Conservation (phyloP, 2,888 invertebrate genomes). For the Erebia epiphron region DNA sequence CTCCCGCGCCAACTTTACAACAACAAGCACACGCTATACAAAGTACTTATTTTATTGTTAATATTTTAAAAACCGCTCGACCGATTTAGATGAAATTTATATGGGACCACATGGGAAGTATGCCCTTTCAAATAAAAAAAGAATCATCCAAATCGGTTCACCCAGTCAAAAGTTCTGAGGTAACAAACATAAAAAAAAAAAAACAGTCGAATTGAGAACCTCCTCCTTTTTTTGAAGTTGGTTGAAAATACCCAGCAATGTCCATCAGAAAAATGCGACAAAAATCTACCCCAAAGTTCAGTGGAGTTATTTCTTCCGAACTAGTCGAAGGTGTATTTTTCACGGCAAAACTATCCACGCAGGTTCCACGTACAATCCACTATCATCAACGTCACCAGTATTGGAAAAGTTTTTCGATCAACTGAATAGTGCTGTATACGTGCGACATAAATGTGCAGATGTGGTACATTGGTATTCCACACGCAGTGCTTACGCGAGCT, state of each 20-base stretch:
- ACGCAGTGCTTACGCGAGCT: constrained; percentile 62
- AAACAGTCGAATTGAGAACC: no score
- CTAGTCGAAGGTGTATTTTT: constrained; percentile 44
- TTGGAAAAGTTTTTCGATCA: constrained; percentile 73
- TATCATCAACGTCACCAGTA: constrained; percentile 69
- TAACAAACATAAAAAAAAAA: no score
- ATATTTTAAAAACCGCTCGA: no score
- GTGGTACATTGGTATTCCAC: constrained; percentile 67
- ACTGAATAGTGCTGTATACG: constrained; percentile 69
- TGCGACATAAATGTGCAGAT: constrained; percentile 70
- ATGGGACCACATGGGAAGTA: no score
- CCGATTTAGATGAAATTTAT: no score
- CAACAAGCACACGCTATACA: no score
- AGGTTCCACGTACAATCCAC: constrained; percentile 62
- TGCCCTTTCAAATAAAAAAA: no score
- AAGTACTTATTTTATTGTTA: no score
- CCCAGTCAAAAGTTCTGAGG: no score
- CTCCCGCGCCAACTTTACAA: no score
- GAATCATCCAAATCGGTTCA: no score
- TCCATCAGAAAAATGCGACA: background rate
- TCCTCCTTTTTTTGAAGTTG: no score
- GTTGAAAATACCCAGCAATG: background rate
- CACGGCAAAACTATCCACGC: constrained; percentile 66
- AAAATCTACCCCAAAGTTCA: background rate
- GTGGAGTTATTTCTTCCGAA: constrained; percentile 24